A percentile compares a stretch with the other conserved stretches of the same genome.
Conservation (phyloP, 2,797 vertebrate species). For the Bradypus variegatus region DNA sequence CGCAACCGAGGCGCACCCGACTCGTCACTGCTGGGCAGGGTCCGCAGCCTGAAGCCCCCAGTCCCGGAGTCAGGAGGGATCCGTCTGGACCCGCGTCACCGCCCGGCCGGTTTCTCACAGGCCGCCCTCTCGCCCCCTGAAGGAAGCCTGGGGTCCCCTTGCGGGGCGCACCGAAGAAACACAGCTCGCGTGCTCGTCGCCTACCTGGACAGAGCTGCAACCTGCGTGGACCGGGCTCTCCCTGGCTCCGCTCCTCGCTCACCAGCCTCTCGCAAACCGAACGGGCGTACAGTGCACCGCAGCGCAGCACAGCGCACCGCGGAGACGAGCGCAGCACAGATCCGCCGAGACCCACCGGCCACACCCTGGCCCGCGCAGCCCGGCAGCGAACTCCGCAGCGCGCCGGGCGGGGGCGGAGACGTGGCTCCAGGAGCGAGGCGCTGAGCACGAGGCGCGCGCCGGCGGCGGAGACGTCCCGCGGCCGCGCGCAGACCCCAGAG, state of each 20-base stretch:
- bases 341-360: slow-evolving; percentile 25
- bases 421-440: slow-evolving; percentile 33
- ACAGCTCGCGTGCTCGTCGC: neutral
- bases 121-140: neutral
- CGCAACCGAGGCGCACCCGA: neutral
- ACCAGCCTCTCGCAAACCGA: neutral
- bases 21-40: neutral
- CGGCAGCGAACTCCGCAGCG: slow-evolving; percentile 15
- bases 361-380: slow-evolving; percentile 54
- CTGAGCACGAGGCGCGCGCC: slow-evolving; percentile 40
- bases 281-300: neutral
- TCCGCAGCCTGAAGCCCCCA: neutral
- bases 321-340: neutral
- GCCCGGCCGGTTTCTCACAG: neutral
- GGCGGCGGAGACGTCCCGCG: neutral
- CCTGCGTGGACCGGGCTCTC: neutral
- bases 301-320: neutral
- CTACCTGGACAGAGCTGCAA: slow-evolving; percentile 40
- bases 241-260: neutral
- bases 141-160: neutral
- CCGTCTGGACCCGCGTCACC: neutral
- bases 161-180: neutral
- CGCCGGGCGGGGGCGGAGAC: slow-evolving; percentile 49
- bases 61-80: neutral
- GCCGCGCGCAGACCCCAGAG: neutral